phyloP scores from a whole-genome alignment of 2,888 invertebrate species.

The Agrotis ipsilon region DNA sequence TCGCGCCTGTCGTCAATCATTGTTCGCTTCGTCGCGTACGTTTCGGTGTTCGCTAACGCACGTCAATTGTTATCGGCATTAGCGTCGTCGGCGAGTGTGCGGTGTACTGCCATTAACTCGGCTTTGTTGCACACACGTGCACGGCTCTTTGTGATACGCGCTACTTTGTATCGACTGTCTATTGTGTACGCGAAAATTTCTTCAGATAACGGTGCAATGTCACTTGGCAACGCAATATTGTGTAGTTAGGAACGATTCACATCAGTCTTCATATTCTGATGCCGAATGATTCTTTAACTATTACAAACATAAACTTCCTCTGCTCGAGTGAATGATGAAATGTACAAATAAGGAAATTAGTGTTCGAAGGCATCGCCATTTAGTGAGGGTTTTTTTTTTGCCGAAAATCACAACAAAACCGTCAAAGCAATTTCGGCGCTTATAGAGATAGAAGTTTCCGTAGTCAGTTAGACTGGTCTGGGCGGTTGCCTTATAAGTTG shows the following conservation, averaged over 20 bases:
- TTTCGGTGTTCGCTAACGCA: conserved; percentile 52
- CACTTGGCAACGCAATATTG: conserved; percentile 50
- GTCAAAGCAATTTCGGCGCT: conserved; percentile 17
- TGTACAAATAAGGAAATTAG: conserved; percentile 35
- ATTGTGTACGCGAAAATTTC: conserved; percentile 67
- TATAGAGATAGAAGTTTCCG: conserved; percentile 25
- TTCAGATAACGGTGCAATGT: conserved; percentile 61
- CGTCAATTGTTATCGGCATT: conserved; percentile 64
- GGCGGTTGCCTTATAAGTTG: conserved; percentile 25
- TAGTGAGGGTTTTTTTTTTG: conserved; percentile 15
- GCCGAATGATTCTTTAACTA: conserved; percentile 28
- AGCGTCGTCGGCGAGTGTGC: conserved; percentile 46
- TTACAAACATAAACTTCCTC: conserved; percentile 38
- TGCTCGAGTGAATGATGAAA: conserved; percentile 23
- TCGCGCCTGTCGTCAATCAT: conserved; percentile 57
- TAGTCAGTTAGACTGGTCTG: conserved; percentile 14
- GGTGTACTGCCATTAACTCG: conserved; percentile 44
- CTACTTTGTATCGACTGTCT: conserved; percentile 58
- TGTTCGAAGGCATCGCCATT: conserved; percentile 12
- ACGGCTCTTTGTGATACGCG: conserved; percentile 58
- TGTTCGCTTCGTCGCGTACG: conserved; percentile 40
- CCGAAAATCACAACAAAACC: conserved; percentile 28
- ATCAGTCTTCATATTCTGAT: conserved; percentile 23
- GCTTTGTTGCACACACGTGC: conserved; percentile 60
- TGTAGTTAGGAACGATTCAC: conserved; percentile 53